phyloP scores from a whole-genome alignment of 2,888 invertebrate species.

The Yponomeuta plumbellus region DNA sequence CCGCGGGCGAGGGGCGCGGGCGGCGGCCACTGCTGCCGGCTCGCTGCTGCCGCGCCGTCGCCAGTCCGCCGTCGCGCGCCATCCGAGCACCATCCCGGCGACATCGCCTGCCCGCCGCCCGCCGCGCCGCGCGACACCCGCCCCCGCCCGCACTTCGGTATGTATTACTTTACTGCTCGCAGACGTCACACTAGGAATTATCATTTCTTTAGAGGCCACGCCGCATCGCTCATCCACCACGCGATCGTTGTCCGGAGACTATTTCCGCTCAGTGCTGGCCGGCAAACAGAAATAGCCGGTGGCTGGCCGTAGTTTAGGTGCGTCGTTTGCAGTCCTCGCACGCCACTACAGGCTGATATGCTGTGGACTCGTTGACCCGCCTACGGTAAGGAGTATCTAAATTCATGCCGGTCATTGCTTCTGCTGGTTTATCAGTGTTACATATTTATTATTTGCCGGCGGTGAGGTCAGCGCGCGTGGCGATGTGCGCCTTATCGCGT shows the following conservation, averaged over 20 bases:
- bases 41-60: constrained; percentile 48
- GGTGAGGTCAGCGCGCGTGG: constrained; percentile 39
- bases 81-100: constrained; percentile 50
- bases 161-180: constrained; percentile 38
- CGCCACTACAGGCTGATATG: constrained; percentile 50
- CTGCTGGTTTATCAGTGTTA: constrained; percentile 70
- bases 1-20: constrained; percentile 47
- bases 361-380: constrained; percentile 42
- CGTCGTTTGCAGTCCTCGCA: constrained; percentile 39
- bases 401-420: constrained; percentile 70
- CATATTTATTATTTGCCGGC: constrained; percentile 73
- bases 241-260: constrained; percentile 14
- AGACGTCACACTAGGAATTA: constrained; percentile 38
- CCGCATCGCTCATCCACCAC: constrained; percentile 17
- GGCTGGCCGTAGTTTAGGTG: constrained; percentile 37
- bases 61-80: constrained; percentile 66
- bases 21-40: constrained; percentile 52
- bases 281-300: constrained; percentile 46
- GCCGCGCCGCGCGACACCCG: constrained; percentile 28
- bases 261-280: constrained; percentile 33
- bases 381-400: constrained; percentile 31
- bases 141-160: constrained; percentile 50
- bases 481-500: constrained; percentile 67
- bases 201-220: constrained; percentile 25
- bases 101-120: constrained; percentile 33